phyloP scores from a whole-genome alignment of 2,113 vertebrate genomes.

The Poecile atricapillus region DNA sequence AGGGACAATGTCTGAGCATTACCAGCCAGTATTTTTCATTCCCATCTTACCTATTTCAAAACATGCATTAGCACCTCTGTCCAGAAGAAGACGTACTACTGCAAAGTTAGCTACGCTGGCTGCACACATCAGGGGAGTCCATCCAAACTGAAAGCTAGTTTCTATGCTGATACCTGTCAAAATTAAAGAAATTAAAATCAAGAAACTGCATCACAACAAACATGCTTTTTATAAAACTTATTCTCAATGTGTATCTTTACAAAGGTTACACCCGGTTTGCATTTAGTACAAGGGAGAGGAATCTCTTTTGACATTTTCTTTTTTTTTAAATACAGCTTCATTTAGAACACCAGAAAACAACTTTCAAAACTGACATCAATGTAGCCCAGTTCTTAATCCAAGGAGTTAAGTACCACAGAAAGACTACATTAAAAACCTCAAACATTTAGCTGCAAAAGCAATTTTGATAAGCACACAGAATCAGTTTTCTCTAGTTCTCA shows the following conservation, averaged over 20 bases:
- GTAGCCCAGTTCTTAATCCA: not conserved
- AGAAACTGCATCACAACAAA: not conserved
- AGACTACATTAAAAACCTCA: not conserved
- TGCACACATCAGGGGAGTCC: constrained; percentile 93
- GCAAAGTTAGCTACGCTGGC: constrained; percentile 79
- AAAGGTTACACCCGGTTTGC: not conserved
- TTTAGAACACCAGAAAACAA: not conserved
- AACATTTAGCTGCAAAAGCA: not conserved
- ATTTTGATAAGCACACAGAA: not conserved
- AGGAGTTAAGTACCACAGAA: not conserved
- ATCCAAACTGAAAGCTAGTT: constrained; percentile 80
- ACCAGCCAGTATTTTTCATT: not conserved
- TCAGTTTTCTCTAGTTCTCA: not conserved
- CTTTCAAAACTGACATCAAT: not conserved
- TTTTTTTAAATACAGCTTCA: not conserved
- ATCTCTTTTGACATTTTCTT: not conserved
- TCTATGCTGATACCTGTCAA: constrained; percentile 84
- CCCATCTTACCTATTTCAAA: constrained; percentile 85
- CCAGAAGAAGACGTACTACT: constrained; percentile 81
- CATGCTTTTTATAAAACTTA: not conserved
- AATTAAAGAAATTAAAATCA: not conserved
- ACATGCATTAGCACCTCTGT: constrained; percentile 88
- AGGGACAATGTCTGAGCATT: not conserved
- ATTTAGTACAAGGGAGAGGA: not conserved
- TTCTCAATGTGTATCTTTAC: not conserved